Evolutionary conservation across 2,113 vertebrate species (phyloP).

Genomic region (Anarhynchus alexandrinus): DNA sequence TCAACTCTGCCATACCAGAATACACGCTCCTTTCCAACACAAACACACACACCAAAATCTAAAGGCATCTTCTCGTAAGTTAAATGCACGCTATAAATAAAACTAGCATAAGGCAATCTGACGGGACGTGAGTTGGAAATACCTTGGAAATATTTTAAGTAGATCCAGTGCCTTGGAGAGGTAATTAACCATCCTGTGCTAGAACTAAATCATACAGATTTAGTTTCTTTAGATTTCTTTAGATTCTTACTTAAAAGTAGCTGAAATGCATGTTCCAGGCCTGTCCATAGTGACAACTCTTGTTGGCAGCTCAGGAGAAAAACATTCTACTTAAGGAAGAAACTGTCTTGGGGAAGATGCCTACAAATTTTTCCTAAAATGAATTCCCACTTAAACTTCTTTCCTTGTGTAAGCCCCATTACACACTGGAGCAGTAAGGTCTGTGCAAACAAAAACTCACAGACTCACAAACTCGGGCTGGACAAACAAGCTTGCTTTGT

Average conservation of each 20-base stretch:
- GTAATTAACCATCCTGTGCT: neutral
- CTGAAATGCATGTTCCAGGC: neutral
- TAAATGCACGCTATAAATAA: neutral
- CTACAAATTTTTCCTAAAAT: neutral
- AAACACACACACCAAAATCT: neutral
- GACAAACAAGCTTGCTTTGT: neutral
- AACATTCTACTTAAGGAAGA: neutral
- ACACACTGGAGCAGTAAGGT: neutral
- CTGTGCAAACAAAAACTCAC: neutral
- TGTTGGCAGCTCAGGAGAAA: neutral
- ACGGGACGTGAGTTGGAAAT: neutral
- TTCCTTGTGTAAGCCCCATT: neutral
- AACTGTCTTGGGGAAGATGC: neutral
- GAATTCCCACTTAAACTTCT: neutral
- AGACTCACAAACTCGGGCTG: neutral
- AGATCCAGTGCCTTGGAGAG: neutral
- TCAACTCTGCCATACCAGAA: neutral
- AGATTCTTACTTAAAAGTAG: neutral
- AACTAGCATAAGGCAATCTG: neutral
- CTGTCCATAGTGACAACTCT: neutral
- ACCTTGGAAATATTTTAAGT: constrained; percentile 7
- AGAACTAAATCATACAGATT: constrained; percentile 7
- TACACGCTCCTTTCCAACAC: neutral
- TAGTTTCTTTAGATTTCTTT: too few species aligned
- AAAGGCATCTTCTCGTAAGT: neutral